Evolutionary conservation across 2,113 vertebrate genomes (phyloP).

Genomic region (Theristicus caerulescens): DNA sequence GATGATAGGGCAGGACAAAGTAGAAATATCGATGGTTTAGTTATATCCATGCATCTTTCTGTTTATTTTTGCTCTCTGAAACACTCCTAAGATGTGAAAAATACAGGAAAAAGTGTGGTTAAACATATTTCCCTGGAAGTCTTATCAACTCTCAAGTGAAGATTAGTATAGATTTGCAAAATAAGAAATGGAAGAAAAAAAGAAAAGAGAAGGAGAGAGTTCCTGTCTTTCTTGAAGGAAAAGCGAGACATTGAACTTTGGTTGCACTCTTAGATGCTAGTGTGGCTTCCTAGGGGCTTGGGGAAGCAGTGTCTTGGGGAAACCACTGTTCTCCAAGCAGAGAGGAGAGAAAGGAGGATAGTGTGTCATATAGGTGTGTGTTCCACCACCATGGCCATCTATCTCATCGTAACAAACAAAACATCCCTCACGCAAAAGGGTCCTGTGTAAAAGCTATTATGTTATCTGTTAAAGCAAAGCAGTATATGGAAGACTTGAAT

Average conservation of each 20-base stretch:
- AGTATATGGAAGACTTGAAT: background rate
- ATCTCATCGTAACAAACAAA: background rate
- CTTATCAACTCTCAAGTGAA: background rate
- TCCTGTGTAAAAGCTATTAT: background rate
- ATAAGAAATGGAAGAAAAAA: background rate
- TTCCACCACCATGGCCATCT: background rate
- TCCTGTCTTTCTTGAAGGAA: background rate
- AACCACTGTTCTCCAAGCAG: background rate
- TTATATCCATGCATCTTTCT: background rate
- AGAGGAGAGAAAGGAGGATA: background rate
- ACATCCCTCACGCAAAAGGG: background rate
- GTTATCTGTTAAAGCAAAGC: background rate
- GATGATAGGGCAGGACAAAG: background rate
- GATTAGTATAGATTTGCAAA: background rate
- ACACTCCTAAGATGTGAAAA: background rate
- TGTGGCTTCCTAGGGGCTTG: background rate
- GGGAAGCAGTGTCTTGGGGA: background rate
- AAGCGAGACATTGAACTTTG: background rate
- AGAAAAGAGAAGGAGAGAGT: background rate
- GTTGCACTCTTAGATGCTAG: background rate
- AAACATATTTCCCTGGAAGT: background rate
- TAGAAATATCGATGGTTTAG: background rate
- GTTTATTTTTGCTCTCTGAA: background rate
- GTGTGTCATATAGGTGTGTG: background rate
- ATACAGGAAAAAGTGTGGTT: background rate